Conservation (phyloP, 2,888 invertebrate species). For the Tanytarsus gracilentus region DNA sequence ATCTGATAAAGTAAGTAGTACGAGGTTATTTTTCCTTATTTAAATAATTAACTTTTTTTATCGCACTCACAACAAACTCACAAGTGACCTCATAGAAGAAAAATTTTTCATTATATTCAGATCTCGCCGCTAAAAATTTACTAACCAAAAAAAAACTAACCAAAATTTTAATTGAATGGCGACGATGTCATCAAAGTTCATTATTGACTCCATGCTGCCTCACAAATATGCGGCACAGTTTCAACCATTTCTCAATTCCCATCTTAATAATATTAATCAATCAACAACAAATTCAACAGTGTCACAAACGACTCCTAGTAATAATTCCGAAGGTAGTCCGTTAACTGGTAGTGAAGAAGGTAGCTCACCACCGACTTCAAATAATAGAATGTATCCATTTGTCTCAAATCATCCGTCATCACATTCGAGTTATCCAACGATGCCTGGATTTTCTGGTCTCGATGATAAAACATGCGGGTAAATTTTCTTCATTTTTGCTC, state of each 20-base stretch:
- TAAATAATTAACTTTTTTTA: neutral
- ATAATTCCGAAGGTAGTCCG: constrained; percentile 55
- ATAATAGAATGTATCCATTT: constrained; percentile 85
- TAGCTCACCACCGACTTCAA: constrained; percentile 53
- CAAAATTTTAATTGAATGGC: neutral
- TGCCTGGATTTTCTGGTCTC: constrained; percentile 44
- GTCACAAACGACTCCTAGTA: constrained; percentile 63
- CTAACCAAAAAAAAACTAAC: neutral
- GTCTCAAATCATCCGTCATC: constrained; percentile 61
- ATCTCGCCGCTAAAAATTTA: neutral
- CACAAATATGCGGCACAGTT: constrained; percentile 75
- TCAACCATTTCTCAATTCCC: constrained; percentile 49
- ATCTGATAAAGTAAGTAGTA: constrained; percentile 23
- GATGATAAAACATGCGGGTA: constrained; percentile 45
- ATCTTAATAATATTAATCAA: constrained; percentile 42
- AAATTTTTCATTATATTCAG: neutral
- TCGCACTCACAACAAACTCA: neutral
- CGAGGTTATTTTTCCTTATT: neutral
- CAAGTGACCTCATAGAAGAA: neutral
- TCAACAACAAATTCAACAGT: constrained; percentile 56
- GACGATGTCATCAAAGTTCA: constrained; percentile 68
- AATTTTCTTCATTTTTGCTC: constrained; percentile 48
- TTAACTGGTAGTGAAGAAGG: constrained; percentile 54
- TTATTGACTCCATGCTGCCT: constrained; percentile 95
- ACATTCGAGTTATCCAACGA: constrained; percentile 77